phyloP scores from a whole-genome alignment of 2,797 vertebrate genomes.

The Enteromius mattozi region DNA sequence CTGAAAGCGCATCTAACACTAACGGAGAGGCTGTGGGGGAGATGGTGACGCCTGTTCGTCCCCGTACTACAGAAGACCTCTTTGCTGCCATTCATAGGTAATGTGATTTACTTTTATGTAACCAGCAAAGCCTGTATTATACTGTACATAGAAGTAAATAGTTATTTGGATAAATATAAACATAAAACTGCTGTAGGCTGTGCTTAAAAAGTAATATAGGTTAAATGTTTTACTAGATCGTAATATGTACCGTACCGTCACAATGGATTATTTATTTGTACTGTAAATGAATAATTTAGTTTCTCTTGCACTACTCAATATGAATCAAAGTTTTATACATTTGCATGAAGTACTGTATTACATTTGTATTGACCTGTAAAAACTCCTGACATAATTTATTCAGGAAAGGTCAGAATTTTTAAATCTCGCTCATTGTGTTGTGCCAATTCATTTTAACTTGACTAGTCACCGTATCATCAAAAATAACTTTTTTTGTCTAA shows the following conservation, averaged over 20 bases:
- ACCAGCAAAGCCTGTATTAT: neutral
- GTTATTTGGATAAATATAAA: neutral
- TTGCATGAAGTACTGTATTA: neutral
- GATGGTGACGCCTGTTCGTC: conserved; percentile 77
- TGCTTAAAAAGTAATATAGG: neutral
- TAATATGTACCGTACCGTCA: neutral
- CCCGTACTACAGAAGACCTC: conserved; percentile 91
- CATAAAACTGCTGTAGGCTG: neutral
- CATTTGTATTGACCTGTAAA: conserved; percentile 16
- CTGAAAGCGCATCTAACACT: conserved; percentile 64
- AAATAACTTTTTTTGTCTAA: neutral
- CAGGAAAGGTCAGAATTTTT: neutral
- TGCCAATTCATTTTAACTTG: neutral
- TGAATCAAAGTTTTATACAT: neutral
- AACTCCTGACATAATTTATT: neutral
- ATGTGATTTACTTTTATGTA: neutral
- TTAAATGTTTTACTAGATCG: neutral
- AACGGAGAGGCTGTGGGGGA: conserved; percentile 74
- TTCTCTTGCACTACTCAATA: neutral
- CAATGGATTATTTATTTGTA: neutral
- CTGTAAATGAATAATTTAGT: neutral
- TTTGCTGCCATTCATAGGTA: conserved; percentile 97
- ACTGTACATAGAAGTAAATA: neutral
- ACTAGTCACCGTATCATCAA: neutral
- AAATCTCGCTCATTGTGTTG: neutral